phyloP scores from a whole-genome alignment of 2,797 vertebrate species.

The Holocentrus rufus region DNA sequence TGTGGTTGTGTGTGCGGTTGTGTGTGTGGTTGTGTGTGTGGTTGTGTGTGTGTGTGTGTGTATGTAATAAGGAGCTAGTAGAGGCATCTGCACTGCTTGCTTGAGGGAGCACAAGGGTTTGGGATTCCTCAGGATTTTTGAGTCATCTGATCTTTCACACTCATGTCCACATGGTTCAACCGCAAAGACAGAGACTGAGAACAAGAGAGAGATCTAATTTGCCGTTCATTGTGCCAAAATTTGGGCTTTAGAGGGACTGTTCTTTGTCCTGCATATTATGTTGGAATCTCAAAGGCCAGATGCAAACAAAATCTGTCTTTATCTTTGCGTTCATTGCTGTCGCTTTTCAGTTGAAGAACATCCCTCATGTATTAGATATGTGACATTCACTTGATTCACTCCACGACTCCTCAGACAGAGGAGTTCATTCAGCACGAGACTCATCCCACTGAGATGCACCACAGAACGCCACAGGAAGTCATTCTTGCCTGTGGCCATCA shows the following conservation, averaged over 20 bases:
- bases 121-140: slow-evolving; percentile 20
- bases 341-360: neutral
- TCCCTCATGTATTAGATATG: too few relatives aligned
- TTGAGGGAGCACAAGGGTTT: slow-evolving; percentile 14
- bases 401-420: too few relatives aligned
- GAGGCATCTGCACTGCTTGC: slow-evolving; percentile 21
- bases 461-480: too few relatives aligned
- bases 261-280: neutral
- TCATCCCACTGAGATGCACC: too few relatives aligned
- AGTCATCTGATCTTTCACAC: slow-evolving; percentile 29
- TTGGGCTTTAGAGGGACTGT: neutral
- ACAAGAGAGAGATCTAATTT: neutral
- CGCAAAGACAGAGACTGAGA: neutral
- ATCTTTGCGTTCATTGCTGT: neutral
- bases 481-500: too few relatives aligned
- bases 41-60: slow-evolving; percentile 32
- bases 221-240: neutral
- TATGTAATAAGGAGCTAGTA: slow-evolving; percentile 60
- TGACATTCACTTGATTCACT: too few relatives aligned
- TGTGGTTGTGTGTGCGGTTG: slow-evolving; percentile 29
- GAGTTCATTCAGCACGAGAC: too few relatives aligned
- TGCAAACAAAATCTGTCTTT: neutral
- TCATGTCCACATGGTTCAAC: neutral
- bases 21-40: slow-evolving; percentile 19
- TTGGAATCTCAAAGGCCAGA: neutral